Evolutionary conservation across 1,140 invertebrate species (phyloP).

Genomic region (Melanaphis sacchari): DNA sequence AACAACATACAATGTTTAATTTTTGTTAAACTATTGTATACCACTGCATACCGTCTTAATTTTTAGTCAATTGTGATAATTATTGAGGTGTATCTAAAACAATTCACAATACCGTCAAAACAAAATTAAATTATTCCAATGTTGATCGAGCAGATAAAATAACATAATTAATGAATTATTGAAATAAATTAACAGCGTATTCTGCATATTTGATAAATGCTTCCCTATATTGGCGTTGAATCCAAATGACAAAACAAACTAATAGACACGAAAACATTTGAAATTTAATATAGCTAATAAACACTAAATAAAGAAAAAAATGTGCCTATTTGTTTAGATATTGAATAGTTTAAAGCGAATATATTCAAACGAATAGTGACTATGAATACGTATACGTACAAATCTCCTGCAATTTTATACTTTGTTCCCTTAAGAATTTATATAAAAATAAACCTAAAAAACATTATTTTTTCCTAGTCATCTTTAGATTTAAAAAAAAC

Average conservation of each 20-base stretch:
- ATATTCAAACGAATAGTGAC: not conserved
- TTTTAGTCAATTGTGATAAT: not conserved
- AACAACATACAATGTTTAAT: not conserved
- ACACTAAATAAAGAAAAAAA: not conserved
- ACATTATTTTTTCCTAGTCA: no score
- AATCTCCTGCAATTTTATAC: not conserved
- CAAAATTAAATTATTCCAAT: not conserved
- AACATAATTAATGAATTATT: not conserved
- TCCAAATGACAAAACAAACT: no score
- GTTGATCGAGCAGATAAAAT: not conserved
- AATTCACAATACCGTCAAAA: not conserved
- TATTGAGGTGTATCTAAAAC: not conserved
- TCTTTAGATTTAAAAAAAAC: no score
- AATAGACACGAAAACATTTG: no score
- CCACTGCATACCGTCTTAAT: not conserved
- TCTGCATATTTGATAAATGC: no score
- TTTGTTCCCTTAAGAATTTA: no score
- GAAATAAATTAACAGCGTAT: no score
- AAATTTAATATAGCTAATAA: no score
- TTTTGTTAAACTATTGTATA: not conserved
- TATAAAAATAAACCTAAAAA: no score
- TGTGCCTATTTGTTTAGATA: not conserved
- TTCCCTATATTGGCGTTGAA: no score
- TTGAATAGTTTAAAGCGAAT: not conserved
- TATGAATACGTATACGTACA: not conserved